Base-by-base conservation (phyloP, 1,140 invertebrate species). In the Mamestra configurata region DNA sequence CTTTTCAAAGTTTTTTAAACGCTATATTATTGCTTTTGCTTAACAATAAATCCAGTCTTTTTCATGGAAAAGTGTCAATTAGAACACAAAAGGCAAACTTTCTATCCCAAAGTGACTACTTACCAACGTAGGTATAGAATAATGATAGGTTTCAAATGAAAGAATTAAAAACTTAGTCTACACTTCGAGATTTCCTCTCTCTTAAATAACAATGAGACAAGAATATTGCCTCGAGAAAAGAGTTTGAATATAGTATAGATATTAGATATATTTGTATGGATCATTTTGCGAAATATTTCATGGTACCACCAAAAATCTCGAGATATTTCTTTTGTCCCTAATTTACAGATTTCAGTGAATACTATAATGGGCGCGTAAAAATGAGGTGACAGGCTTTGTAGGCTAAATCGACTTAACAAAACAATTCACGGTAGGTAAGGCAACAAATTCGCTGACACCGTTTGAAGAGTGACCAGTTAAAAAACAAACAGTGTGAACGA, bases 31-130 rank as follows among this genome's bases (percentile, higher is more conserved):
- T 77, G 53, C 57, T 79, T 81, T 79, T 76, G 11, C 61, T 83
- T 73, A 79, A 79, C 75, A 83, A 84, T 81, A 68, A 82, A 80
- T 83, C 80, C 80, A 81, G 80, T 85, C 84, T 81, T 81, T 61
- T 77, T 61, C 77, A 70, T 75, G 75, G 57, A 27, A 59, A 83
- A 82, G 66, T 77, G 66, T 81, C 71, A 72, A 79, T 83, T 81
- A 68, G 66, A 59, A 82, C 46, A 81, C 75, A 79, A 85, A 77
- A 64, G 66, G 66, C 43, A 57, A 51, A 77, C 61, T 72, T 68
- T 80, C 75, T 24, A 55, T 37, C 75, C 77, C 22, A 57, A 83
- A 61, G 61, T 68, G 66, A 40, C 49, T 77, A 75, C 37, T 72
- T 66, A 51, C 31, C 13, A 57, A 72, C 18, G n/a, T 66, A 78